These are phyloP conservation scores for Anagyrus pseudococci DNA, from an alignment of 2,888 invertebrate species.

Conservation along the genomic window DNA sequence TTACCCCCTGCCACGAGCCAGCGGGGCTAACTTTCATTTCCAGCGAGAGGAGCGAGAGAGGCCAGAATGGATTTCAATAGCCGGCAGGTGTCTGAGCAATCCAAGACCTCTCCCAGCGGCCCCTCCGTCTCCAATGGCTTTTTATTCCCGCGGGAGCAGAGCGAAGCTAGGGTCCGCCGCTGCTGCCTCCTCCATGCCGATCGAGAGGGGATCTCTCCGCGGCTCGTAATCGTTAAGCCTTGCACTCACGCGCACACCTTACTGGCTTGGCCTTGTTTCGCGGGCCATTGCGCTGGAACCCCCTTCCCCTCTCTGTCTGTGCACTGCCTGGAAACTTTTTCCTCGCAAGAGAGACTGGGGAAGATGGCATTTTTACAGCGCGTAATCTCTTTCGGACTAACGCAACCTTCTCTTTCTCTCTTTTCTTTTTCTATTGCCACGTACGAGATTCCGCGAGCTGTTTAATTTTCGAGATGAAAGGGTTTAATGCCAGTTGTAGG, in stretches of 20 bases:
- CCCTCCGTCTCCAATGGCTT: conserved; percentile 7
- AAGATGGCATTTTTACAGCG: not conserved
- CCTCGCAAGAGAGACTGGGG: not conserved
- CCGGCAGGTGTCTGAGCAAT: conserved; percentile 36
- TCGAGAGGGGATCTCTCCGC: not conserved
- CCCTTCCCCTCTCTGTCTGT: not conserved
- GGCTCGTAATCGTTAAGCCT: conserved; percentile 21
- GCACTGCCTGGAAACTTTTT: conserved; percentile 4
- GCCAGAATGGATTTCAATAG: conserved; percentile 45
- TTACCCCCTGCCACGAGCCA: conserved; percentile 42
- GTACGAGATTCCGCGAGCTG: too few relatives aligned
- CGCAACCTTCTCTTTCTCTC: not conserved
- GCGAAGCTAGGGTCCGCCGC: too few relatives aligned
- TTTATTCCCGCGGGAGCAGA: not conserved
- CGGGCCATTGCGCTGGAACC: not conserved
- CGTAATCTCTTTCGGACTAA: conserved; percentile 19
- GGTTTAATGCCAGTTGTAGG: too few relatives aligned
- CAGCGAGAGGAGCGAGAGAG: conserved; percentile 35
- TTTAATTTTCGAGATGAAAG: too few relatives aligned
- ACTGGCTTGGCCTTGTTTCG: not conserved
- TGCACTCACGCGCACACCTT: not conserved
- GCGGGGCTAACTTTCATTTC: too few relatives aligned
- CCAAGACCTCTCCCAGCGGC: not conserved
- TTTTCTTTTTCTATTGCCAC: not conserved
- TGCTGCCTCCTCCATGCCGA: not conserved